Base-by-base conservation (phyloP, 1,140 invertebrate genomes). In the Palaemon carinicauda region DNA sequence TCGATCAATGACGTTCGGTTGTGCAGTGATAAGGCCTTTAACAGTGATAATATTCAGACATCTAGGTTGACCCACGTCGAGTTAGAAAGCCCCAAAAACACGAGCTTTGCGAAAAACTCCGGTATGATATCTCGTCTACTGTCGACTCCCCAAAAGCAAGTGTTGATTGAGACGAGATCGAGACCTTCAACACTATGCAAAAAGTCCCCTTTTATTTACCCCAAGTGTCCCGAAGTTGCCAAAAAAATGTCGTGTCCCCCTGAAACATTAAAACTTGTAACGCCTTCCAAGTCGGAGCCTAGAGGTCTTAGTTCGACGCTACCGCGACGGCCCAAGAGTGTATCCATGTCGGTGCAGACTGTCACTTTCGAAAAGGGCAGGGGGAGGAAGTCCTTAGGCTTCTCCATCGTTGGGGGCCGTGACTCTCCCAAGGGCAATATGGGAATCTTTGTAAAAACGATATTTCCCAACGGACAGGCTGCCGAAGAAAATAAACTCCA, bases 321-420 rank as follows among this genome's bases (percentile, higher is more conserved):
- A 14, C 87, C 88, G 21, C 77, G 86, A 51, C 73, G 89, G 1
- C 89, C 89, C 71, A 87, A 88, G 73, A 82, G 78, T 51, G 78
- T 89, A 12, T 74, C 84, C 24, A 87, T 88, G 80, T 71, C 82
- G 21, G 71, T 89, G 14, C 93, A 95, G 89, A 92, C 91, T 5
- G 91, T 93, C 12, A 92, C 92, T 0, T 95, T 95, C 80, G 92
- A 94, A 82, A 95, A 95, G 90, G 94, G 95, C 0, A 91, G 92
- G 5, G 93, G 94, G 7, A 94, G 93, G 53, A 95, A 95, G 65
- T 94, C 94, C 71, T 91, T 96, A 0, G 95, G 95, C 1, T 96
- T 96, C 91, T 95, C 94, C 87, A 95, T 96, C 78, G 95, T 96
- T 17, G 95, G 95, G 1, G 95, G 95, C 3, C 93, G 92, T 65